phyloP scores from a whole-genome alignment of 2,888 invertebrate genomes.

The Ophion ellenae region DNA sequence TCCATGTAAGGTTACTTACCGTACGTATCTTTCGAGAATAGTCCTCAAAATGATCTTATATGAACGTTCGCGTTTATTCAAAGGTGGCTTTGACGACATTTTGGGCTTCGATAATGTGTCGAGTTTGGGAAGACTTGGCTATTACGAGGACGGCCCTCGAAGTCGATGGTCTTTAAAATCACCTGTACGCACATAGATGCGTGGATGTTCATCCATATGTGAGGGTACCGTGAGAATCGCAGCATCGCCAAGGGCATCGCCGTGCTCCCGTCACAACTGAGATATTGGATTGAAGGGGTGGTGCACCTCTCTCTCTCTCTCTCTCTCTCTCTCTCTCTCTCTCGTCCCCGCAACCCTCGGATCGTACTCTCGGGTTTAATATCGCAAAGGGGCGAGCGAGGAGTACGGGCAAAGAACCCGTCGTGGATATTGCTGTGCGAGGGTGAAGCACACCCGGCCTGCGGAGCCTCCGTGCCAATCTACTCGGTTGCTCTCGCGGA shows the following conservation, averaged over 20 bases:
- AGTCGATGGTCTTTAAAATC: not conserved
- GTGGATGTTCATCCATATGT: not conserved
- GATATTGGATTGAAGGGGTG: slow-evolving; percentile 75
- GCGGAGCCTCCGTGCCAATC: slow-evolving; percentile 27
- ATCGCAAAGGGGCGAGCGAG: slow-evolving; percentile 50
- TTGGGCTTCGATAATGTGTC: not conserved
- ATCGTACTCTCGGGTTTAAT: slow-evolving; percentile 63
- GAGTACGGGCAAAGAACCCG: slow-evolving; percentile 29
- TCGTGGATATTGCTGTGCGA: slow-evolving; percentile 64
- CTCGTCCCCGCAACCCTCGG: slow-evolving; percentile 52
- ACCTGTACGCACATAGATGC: not conserved
- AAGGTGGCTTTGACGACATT: no score
- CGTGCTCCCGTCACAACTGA: slow-evolving; percentile 64
- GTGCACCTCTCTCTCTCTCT: slow-evolving; percentile 14
- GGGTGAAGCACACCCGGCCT: slow-evolving; percentile 45
- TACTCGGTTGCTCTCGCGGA: slow-evolving; percentile 46
- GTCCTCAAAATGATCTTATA: no score
- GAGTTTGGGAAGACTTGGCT: not conserved
- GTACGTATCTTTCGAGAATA: not conserved
- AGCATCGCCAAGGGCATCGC: slow-evolving; percentile 62
- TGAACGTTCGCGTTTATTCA: no score
- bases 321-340: slow-evolving; percentile 24
- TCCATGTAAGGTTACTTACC: not conserved
- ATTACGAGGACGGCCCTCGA: not conserved
- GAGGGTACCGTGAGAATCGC: slow-evolving; percentile 57